phyloP scores from a whole-genome alignment of 2,797 vertebrate species.

The Hydrolagus colliei region DNA sequence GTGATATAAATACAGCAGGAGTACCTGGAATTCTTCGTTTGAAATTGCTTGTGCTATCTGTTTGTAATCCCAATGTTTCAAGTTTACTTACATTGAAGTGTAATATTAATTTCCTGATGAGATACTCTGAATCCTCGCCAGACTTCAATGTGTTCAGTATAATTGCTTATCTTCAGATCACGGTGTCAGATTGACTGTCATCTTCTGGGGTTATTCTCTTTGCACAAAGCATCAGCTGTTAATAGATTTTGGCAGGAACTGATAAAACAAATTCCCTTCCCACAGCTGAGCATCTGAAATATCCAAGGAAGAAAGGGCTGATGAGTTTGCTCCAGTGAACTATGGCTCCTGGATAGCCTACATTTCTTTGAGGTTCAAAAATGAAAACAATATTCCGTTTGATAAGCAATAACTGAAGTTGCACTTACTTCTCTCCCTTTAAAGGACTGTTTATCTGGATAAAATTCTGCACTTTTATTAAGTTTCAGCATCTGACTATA shows the following conservation, averaged over 20 bases:
- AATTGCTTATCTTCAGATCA: slow-evolving; percentile 27
- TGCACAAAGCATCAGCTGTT: slow-evolving; percentile 44
- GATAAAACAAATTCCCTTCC: slow-evolving; percentile 62
- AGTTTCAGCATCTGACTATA: not conserved
- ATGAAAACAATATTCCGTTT: slow-evolving; percentile 53
- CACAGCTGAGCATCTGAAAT: slow-evolving; percentile 42
- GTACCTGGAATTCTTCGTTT: slow-evolving; percentile 17
- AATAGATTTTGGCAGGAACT: slow-evolving; percentile 50
- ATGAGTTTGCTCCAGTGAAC: slow-evolving; percentile 34
- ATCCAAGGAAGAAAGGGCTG: slow-evolving; percentile 54
- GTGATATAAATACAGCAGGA: slow-evolving; percentile 20
- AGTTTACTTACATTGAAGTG: slow-evolving; percentile 16
- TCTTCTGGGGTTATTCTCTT: slow-evolving; percentile 46
- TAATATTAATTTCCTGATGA: slow-evolving; percentile 22
- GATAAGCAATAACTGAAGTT: slow-evolving; percentile 50
- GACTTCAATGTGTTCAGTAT: slow-evolving; percentile 6
- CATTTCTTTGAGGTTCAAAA: slow-evolving; percentile 51
- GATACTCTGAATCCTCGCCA: slow-evolving; percentile 24
- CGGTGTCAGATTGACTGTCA: slow-evolving; percentile 33
- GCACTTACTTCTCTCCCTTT: slow-evolving; percentile 14
- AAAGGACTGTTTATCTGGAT: slow-evolving; percentile 2
- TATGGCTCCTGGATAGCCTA: slow-evolving; percentile 46
- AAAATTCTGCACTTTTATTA: slow-evolving; percentile 28
- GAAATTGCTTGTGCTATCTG: slow-evolving; percentile 17
- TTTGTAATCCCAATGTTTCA: not conserved